Base-by-base conservation (phyloP, 2,113 vertebrate species). In the Pavo muticus region DNA sequence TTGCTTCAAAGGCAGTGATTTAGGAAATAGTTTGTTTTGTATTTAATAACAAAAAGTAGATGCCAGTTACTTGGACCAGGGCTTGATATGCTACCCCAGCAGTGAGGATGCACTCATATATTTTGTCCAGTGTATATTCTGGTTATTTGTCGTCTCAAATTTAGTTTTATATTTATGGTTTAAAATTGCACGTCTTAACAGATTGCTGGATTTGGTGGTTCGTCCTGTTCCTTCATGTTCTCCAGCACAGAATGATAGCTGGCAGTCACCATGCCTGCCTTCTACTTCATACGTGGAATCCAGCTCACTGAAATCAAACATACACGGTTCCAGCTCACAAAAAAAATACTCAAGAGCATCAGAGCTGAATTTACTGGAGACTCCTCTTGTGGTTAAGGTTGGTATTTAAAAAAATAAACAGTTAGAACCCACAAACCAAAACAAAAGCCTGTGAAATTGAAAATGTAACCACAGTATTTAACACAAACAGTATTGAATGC, bases 321-420 rank as follows among this genome's bases (percentile, higher is more conserved):
- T 76, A 8, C 82, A 29, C 1, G 71, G 32, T 14, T 87, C 90
- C 59, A 9, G 52, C 69, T 97, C 96, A 11, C 94, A 84, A 20
- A 98, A 97, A 47, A 97, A 89, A 20, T 56, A 87, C 76, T 76
- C 87, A 48, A 98, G 97, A 71, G 96, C 98, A n/a, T 96, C 98
- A n/a, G 99, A 99, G 84, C 95, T 99, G 72, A 97, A 94, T 92
- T 96, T 99, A 65, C 96, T 99, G 60, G 98, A 99, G 93, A 99
- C 99, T 17, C 99, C 99, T 39, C 98, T 96, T 81, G 97, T 99
- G 32, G 99, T 99, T 70, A 99, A 99, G 98, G 99, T 99, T 90
- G 97, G 97, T 94, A 30, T 65, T 72, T 56, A 7, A 15, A 42
- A 48, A 8, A 71, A 29, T 29, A 16, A 27, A 1, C 5, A 16